Evolutionary conservation across 2,113 vertebrate genomes (phyloP), one percentile per base, ranked within the genome.

Genomic region (Ochotona princeps): DNA sequence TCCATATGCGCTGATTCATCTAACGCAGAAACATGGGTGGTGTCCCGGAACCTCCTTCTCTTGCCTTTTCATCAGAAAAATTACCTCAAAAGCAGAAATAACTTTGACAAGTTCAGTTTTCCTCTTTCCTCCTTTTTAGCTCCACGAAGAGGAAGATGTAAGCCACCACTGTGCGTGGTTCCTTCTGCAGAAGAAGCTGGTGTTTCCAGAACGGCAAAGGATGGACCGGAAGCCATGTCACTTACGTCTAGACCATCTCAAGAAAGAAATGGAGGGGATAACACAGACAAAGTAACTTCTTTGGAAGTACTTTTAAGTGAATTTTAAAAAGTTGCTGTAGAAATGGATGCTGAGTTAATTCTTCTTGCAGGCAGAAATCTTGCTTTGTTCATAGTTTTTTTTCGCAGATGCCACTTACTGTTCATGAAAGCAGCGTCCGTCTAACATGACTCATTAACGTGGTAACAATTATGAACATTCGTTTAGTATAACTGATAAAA

Each of bases 131-230:
- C n/a, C 87, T 96, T 67, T 98, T 98, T 97, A 93, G 92, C 98
- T 89, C 95, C 97, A 95, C 97, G 18, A 66, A 98, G 97, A 95
- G 70, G 70, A 60, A 98, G 97, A 97, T 83, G 93, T 93, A 99
- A 99, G 94, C 96, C 97, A 66, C 97, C 98, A 75, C 96, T 99
- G 94, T 96, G 99, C 96, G 98, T 98, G 97, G 97, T 93, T 23
- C 97, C 89, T 73, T 98, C 98, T 89, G 54, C 96, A 90, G 97
- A 98, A 94, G 98, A 61, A 87, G 93, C 94, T 75, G 94, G 38
- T 44, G n/a, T 3, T 54, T 92, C 57, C 66, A 32, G 69, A 83
- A 0, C 76, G 60, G 76, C 47, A 28, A 90, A 96, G 93, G 94
- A 28, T n/a, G 94, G 61, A 93, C 28, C n/a, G n/a, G 95, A 91